A percentile compares a stretch with the other conserved stretches of the same genome.
Evolutionary conservation across 2,797 vertebrate species (phyloP).

Genomic region (Erithacus rubecula): DNA sequence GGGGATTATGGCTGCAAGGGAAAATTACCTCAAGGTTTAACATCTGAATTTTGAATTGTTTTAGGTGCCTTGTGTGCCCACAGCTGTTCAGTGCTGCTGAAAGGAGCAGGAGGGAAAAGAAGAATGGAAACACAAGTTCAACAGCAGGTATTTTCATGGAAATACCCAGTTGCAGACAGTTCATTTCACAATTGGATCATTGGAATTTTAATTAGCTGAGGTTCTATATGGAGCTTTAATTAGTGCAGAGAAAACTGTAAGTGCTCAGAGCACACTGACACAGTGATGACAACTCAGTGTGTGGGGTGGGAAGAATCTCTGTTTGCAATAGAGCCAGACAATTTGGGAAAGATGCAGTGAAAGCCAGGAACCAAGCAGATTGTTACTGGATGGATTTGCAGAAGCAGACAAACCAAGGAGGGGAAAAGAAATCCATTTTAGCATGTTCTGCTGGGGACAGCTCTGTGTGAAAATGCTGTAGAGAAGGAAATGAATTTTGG

Average conservation of each 20-base stretch:
- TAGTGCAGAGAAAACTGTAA: not conserved
- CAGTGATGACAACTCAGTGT: not conserved
- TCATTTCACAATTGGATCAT: not conserved
- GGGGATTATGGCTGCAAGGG: not conserved
- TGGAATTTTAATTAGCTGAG: slow-evolving; percentile 5
- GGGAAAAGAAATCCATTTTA: not conserved
- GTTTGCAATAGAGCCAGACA: not conserved
- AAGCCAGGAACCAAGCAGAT: not conserved
- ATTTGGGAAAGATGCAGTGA: not conserved
- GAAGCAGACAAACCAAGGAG: not conserved
- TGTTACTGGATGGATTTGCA: not conserved
- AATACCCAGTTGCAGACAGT: not conserved
- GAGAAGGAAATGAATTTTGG: not conserved
- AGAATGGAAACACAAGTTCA: not conserved
- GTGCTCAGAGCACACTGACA: not conserved
- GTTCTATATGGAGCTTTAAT: slow-evolving; percentile 11
- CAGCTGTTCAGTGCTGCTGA: slow-evolving; percentile 25
- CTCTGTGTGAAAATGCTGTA: not conserved
- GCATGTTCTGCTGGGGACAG: not conserved
- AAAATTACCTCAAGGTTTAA: slow-evolving; percentile 23
- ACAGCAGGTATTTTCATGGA: not conserved
- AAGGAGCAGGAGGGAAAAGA: not conserved
- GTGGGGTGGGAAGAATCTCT: not conserved
- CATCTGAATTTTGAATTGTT: slow-evolving; percentile 28
- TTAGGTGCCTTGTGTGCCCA: not conserved